Conservation (phyloP, 2,888 invertebrate genomes). For the Oscheius sp. region DNA sequence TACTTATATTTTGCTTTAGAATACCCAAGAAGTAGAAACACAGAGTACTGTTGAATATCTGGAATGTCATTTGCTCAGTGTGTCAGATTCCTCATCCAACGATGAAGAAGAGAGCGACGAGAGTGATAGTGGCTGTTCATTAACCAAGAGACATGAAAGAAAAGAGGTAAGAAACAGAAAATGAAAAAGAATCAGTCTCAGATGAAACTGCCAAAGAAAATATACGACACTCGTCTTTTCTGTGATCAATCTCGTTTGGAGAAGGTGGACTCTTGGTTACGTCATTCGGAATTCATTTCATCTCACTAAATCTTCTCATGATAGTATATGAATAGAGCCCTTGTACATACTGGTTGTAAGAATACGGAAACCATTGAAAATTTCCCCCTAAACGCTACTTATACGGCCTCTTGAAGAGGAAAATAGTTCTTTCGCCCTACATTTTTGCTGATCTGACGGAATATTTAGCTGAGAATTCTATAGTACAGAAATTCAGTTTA, state of each 20-base stretch:
- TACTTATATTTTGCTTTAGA: background rate
- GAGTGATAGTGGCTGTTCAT: conserved; percentile 36
- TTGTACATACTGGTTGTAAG: conserved; percentile 2
- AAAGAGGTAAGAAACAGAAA: background rate
- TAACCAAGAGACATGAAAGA: background rate
- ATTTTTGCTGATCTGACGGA: background rate
- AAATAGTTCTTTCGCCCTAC: no score
- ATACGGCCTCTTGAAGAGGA: no score
- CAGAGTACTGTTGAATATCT: conserved; percentile 3
- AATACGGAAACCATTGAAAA: no score
- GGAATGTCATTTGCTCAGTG: conserved; percentile 12
- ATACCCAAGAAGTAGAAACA: background rate
- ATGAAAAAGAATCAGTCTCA: background rate
- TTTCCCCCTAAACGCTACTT: no score
- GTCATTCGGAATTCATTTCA: conserved; percentile 2
- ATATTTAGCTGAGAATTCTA: background rate
- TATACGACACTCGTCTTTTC: conserved; percentile 8
- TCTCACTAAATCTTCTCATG: background rate
- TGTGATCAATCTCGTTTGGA: conserved; percentile 18
- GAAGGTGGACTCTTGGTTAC: conserved; percentile 25
- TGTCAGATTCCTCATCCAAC: conserved; percentile 11
- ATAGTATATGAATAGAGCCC: background rate
- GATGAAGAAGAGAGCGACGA: background rate
- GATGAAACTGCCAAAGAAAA: conserved; percentile 2
- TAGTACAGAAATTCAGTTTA: no score